These are phyloP conservation scores for Dusona sp. DNA, from an alignment of 2,888 invertebrate species.

Conservation along the genomic window DNA sequence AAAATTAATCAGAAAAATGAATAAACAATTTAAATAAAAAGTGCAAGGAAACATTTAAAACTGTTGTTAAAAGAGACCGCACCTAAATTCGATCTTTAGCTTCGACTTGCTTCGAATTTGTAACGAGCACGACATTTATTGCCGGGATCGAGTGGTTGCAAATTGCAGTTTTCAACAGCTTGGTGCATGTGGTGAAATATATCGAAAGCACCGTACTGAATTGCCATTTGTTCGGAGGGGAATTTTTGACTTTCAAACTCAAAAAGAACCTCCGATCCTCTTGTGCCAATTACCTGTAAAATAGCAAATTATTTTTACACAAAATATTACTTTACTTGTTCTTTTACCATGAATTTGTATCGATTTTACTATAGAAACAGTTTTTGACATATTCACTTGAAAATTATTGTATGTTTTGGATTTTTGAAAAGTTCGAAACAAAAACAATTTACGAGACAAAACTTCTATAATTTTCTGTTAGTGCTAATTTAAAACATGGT, in stretches of 20 bases:
- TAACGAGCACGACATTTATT: neutral
- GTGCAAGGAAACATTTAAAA: too few species aligned
- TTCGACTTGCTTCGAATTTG: conserved; percentile 64
- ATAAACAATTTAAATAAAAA: too few species aligned
- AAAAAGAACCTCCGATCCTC: conserved; percentile 68
- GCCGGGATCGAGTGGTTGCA: neutral
- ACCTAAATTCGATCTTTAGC: conserved; percentile 28
- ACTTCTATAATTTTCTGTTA: neutral
- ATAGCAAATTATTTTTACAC: neutral
- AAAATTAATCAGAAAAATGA: too few species aligned
- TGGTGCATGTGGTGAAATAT: conserved; percentile 71
- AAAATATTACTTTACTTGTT: neutral
- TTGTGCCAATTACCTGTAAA: conserved; percentile 74
- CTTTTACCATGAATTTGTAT: neutral
- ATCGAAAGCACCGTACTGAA: conserved; percentile 72
- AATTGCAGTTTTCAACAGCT: conserved; percentile 22
- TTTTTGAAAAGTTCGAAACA: neutral
- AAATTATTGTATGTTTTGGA: neutral
- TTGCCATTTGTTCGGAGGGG: conserved; percentile 73
- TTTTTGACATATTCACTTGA: neutral
- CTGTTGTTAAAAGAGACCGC: neutral
- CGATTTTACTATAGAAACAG: neutral
- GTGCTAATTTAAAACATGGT: neutral
- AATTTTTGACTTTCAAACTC: conserved; percentile 74
- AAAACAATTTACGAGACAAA: neutral